Evolutionary conservation across 1,140 invertebrate genomes (phyloP).

Genomic region (Drosophila arawakana): DNA sequence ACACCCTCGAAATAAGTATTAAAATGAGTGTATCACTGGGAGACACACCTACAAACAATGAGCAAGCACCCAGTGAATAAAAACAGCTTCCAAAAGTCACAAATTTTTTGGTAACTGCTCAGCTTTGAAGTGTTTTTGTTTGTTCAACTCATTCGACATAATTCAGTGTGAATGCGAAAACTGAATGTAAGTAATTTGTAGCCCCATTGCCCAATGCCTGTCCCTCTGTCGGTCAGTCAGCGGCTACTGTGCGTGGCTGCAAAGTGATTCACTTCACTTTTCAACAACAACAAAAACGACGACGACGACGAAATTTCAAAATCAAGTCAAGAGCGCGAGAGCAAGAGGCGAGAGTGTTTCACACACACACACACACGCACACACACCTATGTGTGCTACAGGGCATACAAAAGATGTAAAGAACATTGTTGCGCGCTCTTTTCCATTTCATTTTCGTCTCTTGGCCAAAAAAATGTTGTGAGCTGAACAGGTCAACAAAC

Average conservation of each 20-base stretch:
- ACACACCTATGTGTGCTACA: not conserved
- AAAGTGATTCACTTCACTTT: conserved; percentile 78
- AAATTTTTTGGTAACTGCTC: not conserved
- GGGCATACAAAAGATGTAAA: conserved; percentile 2
- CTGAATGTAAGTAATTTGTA: conserved; percentile 55
- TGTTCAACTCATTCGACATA: conserved; percentile 75
- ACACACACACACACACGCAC: conserved; percentile 1
- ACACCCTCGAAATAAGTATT: conserved; percentile 34
- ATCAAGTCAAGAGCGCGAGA: conserved; percentile 59
- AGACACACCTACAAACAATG: conserved; percentile 44
- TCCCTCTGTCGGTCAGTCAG: conserved; percentile 9
- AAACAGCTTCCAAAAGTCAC: conserved; percentile 5
- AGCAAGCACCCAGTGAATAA: not conserved
- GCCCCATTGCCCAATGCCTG: conserved; percentile 56
- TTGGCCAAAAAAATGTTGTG: conserved; percentile 50
- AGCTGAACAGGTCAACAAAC: conserved; percentile 69
- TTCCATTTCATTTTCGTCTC: conserved; percentile 77
- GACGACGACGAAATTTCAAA: conserved; percentile 25
- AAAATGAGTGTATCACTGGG: conserved; percentile 10
- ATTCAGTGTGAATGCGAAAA: conserved; percentile 45
- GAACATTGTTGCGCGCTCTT: conserved; percentile 61
- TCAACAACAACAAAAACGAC: conserved; percentile 16
- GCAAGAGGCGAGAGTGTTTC: conserved; percentile 70
- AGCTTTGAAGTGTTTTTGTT: conserved; percentile 58
- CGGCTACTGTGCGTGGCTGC: conserved; percentile 65